Percentiles rank a stretch among this genome's conserved stretches.
phyloP scores from a whole-genome alignment of 2,797 vertebrate genomes.

The Myotis pilosus region DNA sequence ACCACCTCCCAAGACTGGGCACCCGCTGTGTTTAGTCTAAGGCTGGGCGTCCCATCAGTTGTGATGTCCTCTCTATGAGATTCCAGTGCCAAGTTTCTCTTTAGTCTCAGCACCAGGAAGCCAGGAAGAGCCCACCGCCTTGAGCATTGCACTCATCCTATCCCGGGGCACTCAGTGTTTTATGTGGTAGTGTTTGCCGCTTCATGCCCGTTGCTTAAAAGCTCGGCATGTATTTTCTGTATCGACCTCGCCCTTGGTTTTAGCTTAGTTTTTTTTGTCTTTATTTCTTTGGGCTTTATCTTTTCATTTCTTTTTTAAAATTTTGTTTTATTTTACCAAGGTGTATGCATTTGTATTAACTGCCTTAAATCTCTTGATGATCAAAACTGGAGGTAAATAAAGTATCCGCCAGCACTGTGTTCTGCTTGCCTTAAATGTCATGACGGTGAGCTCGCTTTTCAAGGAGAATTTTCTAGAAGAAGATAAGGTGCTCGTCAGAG shows the following conservation, averaged over 20 bases:
- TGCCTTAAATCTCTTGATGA: background rate
- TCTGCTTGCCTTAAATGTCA: background rate
- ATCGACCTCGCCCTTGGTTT: background rate
- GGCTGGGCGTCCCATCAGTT: background rate
- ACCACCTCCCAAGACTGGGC: background rate
- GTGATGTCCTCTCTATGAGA: background rate
- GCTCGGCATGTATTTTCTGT: background rate
- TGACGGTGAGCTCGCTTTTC: background rate
- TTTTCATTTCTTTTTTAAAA: background rate
- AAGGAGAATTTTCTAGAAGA: slow-evolving; percentile 31
- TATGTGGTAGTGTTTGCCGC: background rate
- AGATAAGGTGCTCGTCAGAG: background rate
- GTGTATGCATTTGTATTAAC: background rate
- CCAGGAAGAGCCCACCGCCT: background rate
- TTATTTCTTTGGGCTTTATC: background rate
- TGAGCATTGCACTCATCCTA: background rate
- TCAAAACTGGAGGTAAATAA: background rate
- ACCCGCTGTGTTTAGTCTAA: background rate
- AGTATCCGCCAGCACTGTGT: background rate
- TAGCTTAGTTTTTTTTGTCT: slow-evolving; percentile 36
- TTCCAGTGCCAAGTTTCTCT: background rate
- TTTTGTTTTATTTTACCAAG: background rate
- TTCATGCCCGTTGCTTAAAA: background rate
- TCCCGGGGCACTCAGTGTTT: background rate
- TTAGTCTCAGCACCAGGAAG: background rate